Base-by-base conservation (phyloP, 2,113 vertebrate genomes). In the Nesogale talazaci region DNA sequence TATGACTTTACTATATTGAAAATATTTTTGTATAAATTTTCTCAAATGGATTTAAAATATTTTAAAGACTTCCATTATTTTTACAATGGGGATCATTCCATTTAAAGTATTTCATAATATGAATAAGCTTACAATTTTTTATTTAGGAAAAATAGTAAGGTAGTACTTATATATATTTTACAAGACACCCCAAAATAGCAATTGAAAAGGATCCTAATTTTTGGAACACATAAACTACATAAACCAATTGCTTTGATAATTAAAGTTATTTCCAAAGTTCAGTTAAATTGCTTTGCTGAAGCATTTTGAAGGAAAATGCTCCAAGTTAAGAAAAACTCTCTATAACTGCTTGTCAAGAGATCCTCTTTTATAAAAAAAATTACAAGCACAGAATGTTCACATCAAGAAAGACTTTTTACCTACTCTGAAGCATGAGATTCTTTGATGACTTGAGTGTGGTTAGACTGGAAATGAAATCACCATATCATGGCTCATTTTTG, bases 381-480 rank as follows among this genome's bases (percentile, higher is more conserved):
- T 92, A 14, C 14, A 52, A 52, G 10, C 46, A 52, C 42, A 46
- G 9, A 52, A 12, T 52, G 46, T 52, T 52, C 46, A 52, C 1
- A 17, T 82, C 19, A 34, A 79, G 20, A 88, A 88, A 67, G 22
- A n/a, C 22, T 52, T 84, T 76, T 90, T 5, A 57, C 61, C n/a
- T 67, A 9, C 38, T 29, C 0, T n/a, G 87, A 59, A 42, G 23
- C 77, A 65, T 78, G 52, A 91, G 78, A 76, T 93, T 0, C 40
- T 40, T 57, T 9, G 7, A 19, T 79, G 12, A 23, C 57, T 19
- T 15, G 63, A 52, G 29, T n/a, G 7, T 36, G 80, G 6, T 75
- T 94, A 81, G 80, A 23, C 36, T 88, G 72, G 89, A 94, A 89
- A 85, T 76, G 46, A 92, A 91, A 79, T 86, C 52, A 80, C 29